These are phyloP conservation scores for Neolamprologus devosi DNA, from an alignment of 2,113 vertebrate species.

Conservation along the genomic window DNA sequence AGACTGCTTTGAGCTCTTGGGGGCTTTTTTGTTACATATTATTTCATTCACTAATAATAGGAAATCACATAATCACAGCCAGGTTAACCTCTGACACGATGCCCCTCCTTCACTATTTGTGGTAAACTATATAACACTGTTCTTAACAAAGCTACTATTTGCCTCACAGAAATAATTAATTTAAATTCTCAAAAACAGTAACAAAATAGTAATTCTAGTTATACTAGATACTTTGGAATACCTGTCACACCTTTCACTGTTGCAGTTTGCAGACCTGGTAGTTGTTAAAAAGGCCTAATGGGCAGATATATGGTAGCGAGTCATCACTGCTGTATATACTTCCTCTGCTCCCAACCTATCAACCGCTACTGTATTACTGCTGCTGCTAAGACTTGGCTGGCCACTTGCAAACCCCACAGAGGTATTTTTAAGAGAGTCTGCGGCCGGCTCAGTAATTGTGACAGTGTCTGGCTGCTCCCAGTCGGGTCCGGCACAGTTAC, in stretches of 20 bases:
- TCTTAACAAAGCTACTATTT: background rate
- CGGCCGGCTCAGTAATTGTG: slow-evolving; percentile 62
- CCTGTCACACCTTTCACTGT: background rate
- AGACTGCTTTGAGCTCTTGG: background rate
- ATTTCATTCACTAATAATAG: background rate
- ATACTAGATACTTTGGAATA: background rate
- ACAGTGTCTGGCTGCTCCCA: slow-evolving; percentile 61
- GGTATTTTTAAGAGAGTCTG: slow-evolving; percentile 75
- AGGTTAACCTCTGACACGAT: background rate
- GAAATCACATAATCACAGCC: background rate
- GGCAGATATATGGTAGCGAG: slow-evolving; percentile 1
- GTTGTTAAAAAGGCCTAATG: background rate
- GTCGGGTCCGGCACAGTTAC: slow-evolving; percentile 28
- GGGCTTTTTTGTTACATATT: background rate
- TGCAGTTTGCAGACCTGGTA: background rate
- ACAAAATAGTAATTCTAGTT: background rate
- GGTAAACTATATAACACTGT: background rate
- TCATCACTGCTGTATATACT: slow-evolving; percentile 11
- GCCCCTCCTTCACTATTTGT: background rate
- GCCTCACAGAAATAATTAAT: background rate
- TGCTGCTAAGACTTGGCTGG: slow-evolving; percentile 50
- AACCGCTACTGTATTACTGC: slow-evolving; percentile 50
- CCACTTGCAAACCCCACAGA: slow-evolving; percentile 54
- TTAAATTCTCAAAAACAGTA: background rate
- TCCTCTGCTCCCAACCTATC: slow-evolving; percentile 17